phyloP scores from a whole-genome alignment of 1,140 invertebrate genomes.

The Pseudomyrmex cubaensis region DNA sequence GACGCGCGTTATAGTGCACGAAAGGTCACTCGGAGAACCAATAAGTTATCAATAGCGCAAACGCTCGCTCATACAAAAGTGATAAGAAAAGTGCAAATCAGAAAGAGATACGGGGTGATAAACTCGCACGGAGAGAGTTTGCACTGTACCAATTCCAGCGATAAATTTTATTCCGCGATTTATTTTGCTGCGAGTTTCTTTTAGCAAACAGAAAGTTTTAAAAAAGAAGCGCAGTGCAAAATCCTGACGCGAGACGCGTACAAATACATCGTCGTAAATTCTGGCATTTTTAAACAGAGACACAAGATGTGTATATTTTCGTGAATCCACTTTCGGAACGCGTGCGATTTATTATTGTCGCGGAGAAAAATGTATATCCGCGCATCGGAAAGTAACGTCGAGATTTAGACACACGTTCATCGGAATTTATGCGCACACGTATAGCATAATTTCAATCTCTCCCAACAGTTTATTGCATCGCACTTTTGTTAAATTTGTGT shows the following conservation, averaged over 20 bases:
- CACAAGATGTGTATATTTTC: background rate
- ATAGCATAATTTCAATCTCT: too few relatives aligned
- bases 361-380: background rate
- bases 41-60: slow-evolving; percentile 22
- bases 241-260: background rate
- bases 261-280: background rate
- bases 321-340: background rate
- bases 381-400: background rate
- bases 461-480: background rate
- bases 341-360: slow-evolving; percentile 7
- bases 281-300: background rate
- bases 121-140: too few relatives aligned
- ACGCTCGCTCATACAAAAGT: background rate
- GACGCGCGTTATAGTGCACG: background rate
- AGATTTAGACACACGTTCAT: slow-evolving; percentile 13
- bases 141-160: too few relatives aligned
- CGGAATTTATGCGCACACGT: too few relatives aligned
- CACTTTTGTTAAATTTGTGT: background rate
- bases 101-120: too few relatives aligned
- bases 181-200: background rate
- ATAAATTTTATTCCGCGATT: too few relatives aligned
- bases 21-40: background rate
- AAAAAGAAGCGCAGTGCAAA: background rate
- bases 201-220: background rate
- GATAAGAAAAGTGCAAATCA: background rate